phyloP scores from a whole-genome alignment of 2,888 invertebrate genomes.

The Acleris sparsana region DNA sequence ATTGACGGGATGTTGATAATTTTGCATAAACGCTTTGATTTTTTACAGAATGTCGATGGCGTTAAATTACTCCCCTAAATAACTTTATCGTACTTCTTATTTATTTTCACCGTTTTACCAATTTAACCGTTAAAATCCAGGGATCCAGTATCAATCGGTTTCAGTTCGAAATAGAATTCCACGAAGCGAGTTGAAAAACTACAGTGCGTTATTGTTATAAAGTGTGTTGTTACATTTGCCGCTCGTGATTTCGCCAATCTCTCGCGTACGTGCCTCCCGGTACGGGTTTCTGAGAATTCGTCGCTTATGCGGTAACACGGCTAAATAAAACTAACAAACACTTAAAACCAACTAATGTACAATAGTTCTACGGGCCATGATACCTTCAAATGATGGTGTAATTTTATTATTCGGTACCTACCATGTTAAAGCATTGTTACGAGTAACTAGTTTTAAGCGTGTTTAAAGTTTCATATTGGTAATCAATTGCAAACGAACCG shows the following conservation, averaged over 20 bases:
- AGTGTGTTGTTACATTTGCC: constrained; percentile 62
- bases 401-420: neutral
- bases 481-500: too few relatives aligned
- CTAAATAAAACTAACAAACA: constrained; percentile 43
- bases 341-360: neutral
- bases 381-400: too few relatives aligned
- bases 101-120: too few relatives aligned
- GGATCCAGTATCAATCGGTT: constrained; percentile 12
- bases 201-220: constrained; percentile 57
- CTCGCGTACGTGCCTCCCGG: constrained; percentile 77
- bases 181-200: constrained; percentile 27
- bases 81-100: too few relatives aligned
- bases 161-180: constrained; percentile 23
- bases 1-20: neutral
- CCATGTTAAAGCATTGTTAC: neutral
- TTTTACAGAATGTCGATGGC: too few relatives aligned
- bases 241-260: constrained; percentile 71
- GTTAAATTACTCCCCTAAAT: too few relatives aligned
- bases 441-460: too few relatives aligned
- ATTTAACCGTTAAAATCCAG: neutral
- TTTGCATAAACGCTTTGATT: too few relatives aligned
- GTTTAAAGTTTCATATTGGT: too few relatives aligned
- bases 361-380: too few relatives aligned
- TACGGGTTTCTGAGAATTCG: constrained; percentile 76
- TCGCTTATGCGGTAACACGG: constrained; percentile 55